These are phyloP conservation scores for Megalops atlanticus DNA, from an alignment of 2,113 vertebrate species.

Conservation along the genomic window DNA sequence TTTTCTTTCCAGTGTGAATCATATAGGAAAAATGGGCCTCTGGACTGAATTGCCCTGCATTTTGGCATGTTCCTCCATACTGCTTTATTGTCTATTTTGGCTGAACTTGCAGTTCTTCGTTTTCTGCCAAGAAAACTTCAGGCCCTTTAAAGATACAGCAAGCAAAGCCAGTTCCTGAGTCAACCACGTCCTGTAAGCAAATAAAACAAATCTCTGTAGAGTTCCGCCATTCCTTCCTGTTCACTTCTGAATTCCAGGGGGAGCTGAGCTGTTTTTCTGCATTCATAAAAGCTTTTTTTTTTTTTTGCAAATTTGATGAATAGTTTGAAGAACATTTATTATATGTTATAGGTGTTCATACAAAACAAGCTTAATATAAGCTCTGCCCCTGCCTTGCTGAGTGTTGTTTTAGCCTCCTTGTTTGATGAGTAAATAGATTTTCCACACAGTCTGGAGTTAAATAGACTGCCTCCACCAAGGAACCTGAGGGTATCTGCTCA, in stretches of 20 bases:
- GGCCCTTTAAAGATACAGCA: conserved; percentile 74
- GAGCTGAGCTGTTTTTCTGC: conserved; percentile 53
- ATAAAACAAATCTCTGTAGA: conserved; percentile 67
- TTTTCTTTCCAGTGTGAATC: conserved; percentile 84
- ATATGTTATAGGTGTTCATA: background rate
- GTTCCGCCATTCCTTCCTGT: conserved; percentile 73
- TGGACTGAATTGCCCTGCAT: conserved; percentile 76
- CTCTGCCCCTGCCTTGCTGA: background rate
- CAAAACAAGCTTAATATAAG: background rate
- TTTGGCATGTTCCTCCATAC: conserved; percentile 74
- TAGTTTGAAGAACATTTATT: background rate
- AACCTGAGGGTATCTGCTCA: background rate
- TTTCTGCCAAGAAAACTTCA: conserved; percentile 62
- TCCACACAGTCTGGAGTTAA: conserved; percentile 5
- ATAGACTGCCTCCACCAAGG: background rate
- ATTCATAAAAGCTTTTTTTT: conserved; percentile 32
- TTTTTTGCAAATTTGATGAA: background rate
- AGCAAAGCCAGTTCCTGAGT: conserved; percentile 70
- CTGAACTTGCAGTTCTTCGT: conserved; percentile 69
- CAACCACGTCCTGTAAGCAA: conserved; percentile 72
- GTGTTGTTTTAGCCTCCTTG: background rate
- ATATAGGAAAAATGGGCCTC: conserved; percentile 69
- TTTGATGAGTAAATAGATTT: conserved; percentile 12
- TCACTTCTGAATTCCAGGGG: conserved; percentile 65
- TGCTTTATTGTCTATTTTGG: conserved; percentile 81